Percentiles rank a stretch among this genome's conserved stretches.
These are phyloP conservation scores for Poecile atricapillus DNA, from an alignment of 2,113 vertebrate species.

Conservation along the genomic window DNA sequence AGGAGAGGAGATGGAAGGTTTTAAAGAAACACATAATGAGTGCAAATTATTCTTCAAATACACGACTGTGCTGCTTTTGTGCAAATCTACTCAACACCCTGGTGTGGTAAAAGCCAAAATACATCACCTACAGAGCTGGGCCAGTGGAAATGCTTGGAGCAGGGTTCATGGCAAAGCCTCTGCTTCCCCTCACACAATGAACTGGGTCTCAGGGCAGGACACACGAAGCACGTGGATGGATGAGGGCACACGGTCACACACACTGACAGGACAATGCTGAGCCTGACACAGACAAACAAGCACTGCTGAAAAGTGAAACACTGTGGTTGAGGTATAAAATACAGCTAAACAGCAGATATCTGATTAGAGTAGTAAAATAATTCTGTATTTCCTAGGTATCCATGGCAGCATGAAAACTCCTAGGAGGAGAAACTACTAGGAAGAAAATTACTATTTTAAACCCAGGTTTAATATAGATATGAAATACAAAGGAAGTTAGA, in stretches of 20 bases:
- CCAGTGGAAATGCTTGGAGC: conserved; percentile 38
- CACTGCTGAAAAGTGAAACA: not conserved
- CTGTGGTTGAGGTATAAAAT: not conserved
- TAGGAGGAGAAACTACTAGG: not conserved
- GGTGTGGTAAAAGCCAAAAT: not conserved
- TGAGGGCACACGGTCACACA: not conserved
- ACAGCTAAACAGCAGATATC: conserved; percentile 28
- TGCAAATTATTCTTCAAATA: conserved; percentile 2
- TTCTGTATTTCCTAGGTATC: not conserved
- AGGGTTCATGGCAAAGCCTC: not conserved
- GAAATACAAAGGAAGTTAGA: not conserved
- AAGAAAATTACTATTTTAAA: not conserved
- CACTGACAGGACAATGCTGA: not conserved
- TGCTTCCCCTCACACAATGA: not conserved
- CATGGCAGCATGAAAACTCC: not conserved
- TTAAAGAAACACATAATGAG: conserved; percentile 36
- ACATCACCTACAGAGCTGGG: not conserved
- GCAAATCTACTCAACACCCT: not conserved
- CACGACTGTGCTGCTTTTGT: not conserved
- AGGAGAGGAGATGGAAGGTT: conserved; percentile 48
- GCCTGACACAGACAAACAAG: not conserved
- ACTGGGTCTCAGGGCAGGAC: not conserved
- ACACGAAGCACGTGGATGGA: not conserved
- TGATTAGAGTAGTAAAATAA: not conserved
- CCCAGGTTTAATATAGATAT: not conserved